Evolutionary conservation across 2,888 invertebrate species (phyloP), one percentile per base, ranked within the genome.

Genomic region (Phaonia tiefii): DNA sequence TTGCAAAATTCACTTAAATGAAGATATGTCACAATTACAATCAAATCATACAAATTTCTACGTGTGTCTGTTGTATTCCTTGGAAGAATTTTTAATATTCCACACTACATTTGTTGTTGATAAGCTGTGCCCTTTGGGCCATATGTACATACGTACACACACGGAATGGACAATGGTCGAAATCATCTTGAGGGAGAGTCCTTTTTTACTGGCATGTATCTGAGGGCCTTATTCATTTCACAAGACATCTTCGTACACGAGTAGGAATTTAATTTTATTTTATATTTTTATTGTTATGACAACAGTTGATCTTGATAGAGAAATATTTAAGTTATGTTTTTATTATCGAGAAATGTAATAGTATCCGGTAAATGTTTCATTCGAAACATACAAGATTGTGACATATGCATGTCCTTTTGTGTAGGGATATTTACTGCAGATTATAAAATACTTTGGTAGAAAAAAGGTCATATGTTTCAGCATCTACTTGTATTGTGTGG

Each of bases 1-100:
- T 31, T 67, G 75, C 63, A 46, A 73, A 76, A 80, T 76, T 73
- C 73, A 70, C 49, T 70, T 66, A 58, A 46, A 39, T 73, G 69
- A 73, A 81, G 78, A 81, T 75, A 81, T 81, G 75, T 75, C 78
- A 74, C 80, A 70, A 77, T 74, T 56, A 74, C 77, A 70, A 77
- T 73, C 65, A 80, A 70, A 80, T 80, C 80, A 75, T 70, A 60
- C n/a, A n/a, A n/a, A n/a, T 31, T 5, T 31, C 31, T 31, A 8
- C 8, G 31, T 31, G 31, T 31, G 31, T 31, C 4, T 31, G 31
- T 31, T 31, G 31, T 44, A 44, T n/a, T 74, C 37, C 31, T 13
- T 56, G 51, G 37, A 25, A 66, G 49, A 51, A n/a, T 67, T 81
- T 78, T 72, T 69, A 72, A 65, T 81, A 75, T 69, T 37, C 17